Base-by-base conservation (phyloP, 1,140 invertebrate genomes). In the Triops longicaudatus region DNA sequence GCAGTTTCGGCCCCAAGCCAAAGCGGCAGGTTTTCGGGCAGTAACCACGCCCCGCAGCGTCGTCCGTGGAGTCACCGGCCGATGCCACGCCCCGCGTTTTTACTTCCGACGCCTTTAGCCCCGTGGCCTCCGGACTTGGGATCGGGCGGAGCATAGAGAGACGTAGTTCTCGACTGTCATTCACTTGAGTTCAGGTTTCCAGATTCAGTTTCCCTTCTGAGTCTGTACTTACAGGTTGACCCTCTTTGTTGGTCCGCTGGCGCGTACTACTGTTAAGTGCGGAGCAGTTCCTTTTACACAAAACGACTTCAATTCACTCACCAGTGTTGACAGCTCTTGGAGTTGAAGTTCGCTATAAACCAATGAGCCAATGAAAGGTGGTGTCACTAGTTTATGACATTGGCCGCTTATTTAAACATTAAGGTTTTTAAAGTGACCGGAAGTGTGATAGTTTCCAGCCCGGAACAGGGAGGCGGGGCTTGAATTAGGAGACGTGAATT, bases 91-190 rank as follows among this genome's bases (percentile, higher is more conserved):
- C 43, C 5, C 43, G 3, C 17, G 50, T 63, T 63, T 63, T 63
- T 63, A 63, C 50, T 63, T 63, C 50, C 50, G 50, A 63, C 50
- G 50, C 50, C 50, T 63, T 63, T 63, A 14, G 50, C 50, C 50
- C 50, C 50, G n/a, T 63, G 50, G 50, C 50, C 50, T 63, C 50
- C 50, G 50, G 50, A 63, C 50, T 22, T 63, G 50, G 50, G 14
- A 63, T 14, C 50, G n/a, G 50, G 50, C 14, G 50, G n/a, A 63
- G 50, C 50, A 22, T 14, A 22, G 14, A 63, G 17, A 63, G 50
- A 63, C 50, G 50, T 63, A 63, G 50, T 63, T 5, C 50, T 63
- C 50, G 50, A 22, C 50, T 63, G 50, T 63, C 50, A 63, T 63
- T 63, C 50, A 63, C 50, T 63, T 10, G 50, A 63, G 50, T 63